Percentiles rank a stretch among this genome's conserved stretches.
Conservation (phyloP, 1,140 invertebrate genomes). For the Delia radicum region DNA sequence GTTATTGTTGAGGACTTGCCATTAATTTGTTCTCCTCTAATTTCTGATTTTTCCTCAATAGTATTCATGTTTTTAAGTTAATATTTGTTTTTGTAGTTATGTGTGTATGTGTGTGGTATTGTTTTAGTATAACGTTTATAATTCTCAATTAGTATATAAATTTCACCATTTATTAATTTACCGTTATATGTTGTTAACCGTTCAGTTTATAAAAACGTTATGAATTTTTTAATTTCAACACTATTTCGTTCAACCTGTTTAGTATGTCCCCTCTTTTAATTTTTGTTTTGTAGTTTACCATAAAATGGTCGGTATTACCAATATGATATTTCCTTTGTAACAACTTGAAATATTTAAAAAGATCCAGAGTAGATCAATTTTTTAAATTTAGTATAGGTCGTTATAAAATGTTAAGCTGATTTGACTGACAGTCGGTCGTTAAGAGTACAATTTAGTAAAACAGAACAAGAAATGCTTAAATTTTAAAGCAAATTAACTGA, state of each 20-base stretch:
- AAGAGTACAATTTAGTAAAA: too few relatives aligned
- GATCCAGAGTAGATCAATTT: too few relatives aligned
- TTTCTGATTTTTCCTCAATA: constrained; percentile 17
- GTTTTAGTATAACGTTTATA: background rate
- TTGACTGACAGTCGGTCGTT: too few relatives aligned
- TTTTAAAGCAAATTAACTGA: too few relatives aligned
- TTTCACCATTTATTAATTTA: background rate
- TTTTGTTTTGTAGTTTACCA: too few relatives aligned
- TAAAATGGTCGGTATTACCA: too few relatives aligned
- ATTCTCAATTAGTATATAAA: background rate
- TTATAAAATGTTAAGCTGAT: too few relatives aligned
- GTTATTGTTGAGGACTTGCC: constrained; percentile 26
- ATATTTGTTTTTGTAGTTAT: background rate
- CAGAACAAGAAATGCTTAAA: too few relatives aligned
- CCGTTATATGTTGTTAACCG: background rate
- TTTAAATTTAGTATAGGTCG: too few relatives aligned
- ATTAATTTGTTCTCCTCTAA: constrained; percentile 32
- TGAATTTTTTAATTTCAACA: background rate
- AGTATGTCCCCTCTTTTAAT: background rate
- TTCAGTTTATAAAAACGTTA: background rate
- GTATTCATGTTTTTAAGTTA: constrained; percentile 22
- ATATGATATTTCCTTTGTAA: too few relatives aligned
- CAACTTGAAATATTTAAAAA: too few relatives aligned
- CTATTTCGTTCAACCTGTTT: background rate
- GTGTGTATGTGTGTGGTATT: background rate